Evolutionary conservation across 2,888 invertebrate genomes (phyloP).

Genomic region (Dromius quadrimaculatus): DNA sequence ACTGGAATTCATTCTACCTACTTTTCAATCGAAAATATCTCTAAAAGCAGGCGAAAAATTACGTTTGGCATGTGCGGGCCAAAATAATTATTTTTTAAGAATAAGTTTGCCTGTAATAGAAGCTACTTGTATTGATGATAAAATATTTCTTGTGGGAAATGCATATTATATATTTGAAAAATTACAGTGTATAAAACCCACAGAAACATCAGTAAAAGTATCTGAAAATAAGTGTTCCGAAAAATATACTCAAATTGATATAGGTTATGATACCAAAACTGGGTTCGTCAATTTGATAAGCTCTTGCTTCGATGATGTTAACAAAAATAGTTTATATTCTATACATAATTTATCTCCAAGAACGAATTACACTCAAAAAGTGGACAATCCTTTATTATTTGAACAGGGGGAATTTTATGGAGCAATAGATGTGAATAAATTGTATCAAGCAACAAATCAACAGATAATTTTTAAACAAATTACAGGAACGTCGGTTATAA

Average conservation of each 20-base stretch:
- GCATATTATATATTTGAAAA: conserved; percentile 61
- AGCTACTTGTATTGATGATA: conserved; percentile 56
- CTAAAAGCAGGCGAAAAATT: not conserved
- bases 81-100: conserved; percentile 11
- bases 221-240: conserved; percentile 67
- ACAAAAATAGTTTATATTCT: conserved; percentile 69
- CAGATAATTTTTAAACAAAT: not conserved
- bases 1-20: conserved; percentile 7
- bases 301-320: conserved; percentile 69
- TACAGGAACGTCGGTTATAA: not conserved
- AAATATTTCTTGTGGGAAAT: not conserved
- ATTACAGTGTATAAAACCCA: conserved; percentile 65
- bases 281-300: conserved; percentile 67
- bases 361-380: conserved; percentile 67
- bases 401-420: not conserved
- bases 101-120: conserved; percentile 13
- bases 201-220: conserved; percentile 64
- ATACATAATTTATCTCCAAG: conserved; percentile 67
- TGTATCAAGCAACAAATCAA: not conserved
- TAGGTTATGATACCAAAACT: conserved; percentile 68
- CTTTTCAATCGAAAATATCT: not conserved
- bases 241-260: conserved; percentile 67
- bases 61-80: conserved; percentile 35
- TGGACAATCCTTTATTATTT: conserved; percentile 67
- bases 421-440: not conserved